Conservation (phyloP, 2,797 vertebrate species). For the Clarias fuscus region DNA sequence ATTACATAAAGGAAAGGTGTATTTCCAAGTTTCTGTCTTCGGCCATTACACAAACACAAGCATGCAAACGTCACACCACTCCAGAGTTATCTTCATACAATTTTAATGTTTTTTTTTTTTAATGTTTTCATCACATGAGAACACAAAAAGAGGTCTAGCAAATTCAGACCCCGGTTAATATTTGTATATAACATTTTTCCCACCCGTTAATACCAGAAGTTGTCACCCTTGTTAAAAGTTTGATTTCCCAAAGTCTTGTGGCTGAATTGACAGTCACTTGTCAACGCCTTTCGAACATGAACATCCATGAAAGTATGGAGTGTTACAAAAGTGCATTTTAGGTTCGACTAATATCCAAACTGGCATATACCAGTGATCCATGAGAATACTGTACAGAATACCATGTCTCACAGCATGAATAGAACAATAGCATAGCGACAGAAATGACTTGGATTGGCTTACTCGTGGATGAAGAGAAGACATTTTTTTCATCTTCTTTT, state of each 20-base stretch:
- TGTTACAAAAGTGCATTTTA: slow-evolving; percentile 84
- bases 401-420: slow-evolving; percentile 71
- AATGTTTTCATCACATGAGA: slow-evolving; percentile 85
- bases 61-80: slow-evolving; percentile 35
- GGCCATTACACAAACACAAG: not conserved
- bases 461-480: slow-evolving; percentile 50
- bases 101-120: slow-evolving; percentile 81
- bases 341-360: slow-evolving; percentile 79
- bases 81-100: slow-evolving; percentile 72
- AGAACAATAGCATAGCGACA: slow-evolving; percentile 66
- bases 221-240: slow-evolving; percentile 56
- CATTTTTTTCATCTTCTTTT: slow-evolving; percentile 62
- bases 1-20: not conserved
- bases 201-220: slow-evolving; percentile 74
- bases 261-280: slow-evolving; percentile 76
- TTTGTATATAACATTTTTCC: slow-evolving; percentile 77
- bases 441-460: slow-evolving; percentile 58
- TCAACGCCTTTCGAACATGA: slow-evolving; percentile 77
- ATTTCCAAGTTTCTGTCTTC: not conserved
- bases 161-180: slow-evolving; percentile 79
- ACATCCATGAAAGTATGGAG: slow-evolving; percentile 77
- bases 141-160: slow-evolving; percentile 80
- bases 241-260: slow-evolving; percentile 66
- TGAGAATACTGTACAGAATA: slow-evolving; percentile 66
- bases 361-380: slow-evolving; percentile 70